Conservation (phyloP, 1,140 invertebrate genomes). For the Papilio glaucus region DNA sequence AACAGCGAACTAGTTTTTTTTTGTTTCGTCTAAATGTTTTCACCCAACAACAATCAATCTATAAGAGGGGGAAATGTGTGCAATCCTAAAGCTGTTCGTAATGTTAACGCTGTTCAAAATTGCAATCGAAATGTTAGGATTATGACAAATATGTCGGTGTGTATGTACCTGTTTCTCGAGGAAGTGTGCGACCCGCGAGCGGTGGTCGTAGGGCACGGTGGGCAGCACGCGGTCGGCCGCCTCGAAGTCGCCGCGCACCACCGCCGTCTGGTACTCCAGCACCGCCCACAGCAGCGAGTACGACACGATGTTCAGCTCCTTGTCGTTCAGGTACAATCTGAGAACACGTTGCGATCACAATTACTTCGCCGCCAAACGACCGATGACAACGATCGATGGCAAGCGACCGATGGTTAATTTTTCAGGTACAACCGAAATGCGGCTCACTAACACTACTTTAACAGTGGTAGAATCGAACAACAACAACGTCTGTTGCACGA, state of each 20-base stretch:
- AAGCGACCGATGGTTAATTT: too few species aligned
- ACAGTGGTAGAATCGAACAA: too few species aligned
- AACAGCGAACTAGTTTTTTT: too few species aligned
- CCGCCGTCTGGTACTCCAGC: conserved; percentile 99
- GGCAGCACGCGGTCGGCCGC: conserved; percentile 97
- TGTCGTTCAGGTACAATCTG: conserved; percentile 97
- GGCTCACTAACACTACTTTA: too few species aligned
- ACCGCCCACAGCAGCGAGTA: conserved; percentile 94
- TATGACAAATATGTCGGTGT: neutral
- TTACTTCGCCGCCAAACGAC: too few species aligned
- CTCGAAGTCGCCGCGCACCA: conserved; percentile 99
- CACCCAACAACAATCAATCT: neutral
- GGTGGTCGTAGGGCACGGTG: conserved; percentile 97
- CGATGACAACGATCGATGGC: too few species aligned
- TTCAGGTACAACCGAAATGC: too few species aligned
- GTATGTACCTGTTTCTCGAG: conserved; percentile 95
- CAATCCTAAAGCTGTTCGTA: neutral
- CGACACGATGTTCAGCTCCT: conserved; percentile 98
- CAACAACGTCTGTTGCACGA: too few species aligned
- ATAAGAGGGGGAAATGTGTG: neutral
- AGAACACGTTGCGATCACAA: conserved; percentile 2
- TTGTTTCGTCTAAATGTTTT: too few species aligned
- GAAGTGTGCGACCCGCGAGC: conserved; percentile 98
- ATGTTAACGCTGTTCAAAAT: too few species aligned
- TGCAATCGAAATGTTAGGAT: neutral